A percentile compares a stretch with the other conserved stretches of the same genome.
Conservation (phyloP, 2,888 invertebrate species). For the Ethmia dodecea region DNA sequence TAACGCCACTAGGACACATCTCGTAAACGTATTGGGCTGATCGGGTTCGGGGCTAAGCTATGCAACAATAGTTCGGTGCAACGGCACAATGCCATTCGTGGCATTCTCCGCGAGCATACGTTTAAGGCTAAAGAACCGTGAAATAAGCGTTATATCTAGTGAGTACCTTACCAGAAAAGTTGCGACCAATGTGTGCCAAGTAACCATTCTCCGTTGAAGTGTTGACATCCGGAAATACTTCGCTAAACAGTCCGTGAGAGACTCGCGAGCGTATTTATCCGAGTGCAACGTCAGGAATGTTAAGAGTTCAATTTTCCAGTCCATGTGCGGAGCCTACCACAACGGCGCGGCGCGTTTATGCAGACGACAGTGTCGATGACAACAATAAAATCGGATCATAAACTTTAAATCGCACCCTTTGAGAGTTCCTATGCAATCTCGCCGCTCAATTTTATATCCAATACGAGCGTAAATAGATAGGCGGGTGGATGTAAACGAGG, state of each 20-base stretch:
- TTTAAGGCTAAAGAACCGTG: no score
- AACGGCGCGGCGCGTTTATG: slow-evolving; percentile 42
- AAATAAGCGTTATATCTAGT: no score
- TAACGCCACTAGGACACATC: slow-evolving; percentile 72
- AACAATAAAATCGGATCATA: slow-evolving; percentile 65
- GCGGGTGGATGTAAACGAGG: slow-evolving; percentile 60
- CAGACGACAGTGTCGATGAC: slow-evolving; percentile 50
- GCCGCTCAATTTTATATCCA: slow-evolving; percentile 65
- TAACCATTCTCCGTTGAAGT: not conserved
- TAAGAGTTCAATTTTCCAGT: slow-evolving; percentile 38
- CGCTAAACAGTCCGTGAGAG: not conserved
- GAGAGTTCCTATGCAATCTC: slow-evolving; percentile 61
- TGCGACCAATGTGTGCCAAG: not conserved
- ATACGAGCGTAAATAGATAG: slow-evolving; percentile 65
- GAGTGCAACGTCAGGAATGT: slow-evolving; percentile 23
- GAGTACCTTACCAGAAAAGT: no score
- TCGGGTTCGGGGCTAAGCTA: slow-evolving; percentile 53
- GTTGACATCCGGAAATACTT: slow-evolving; percentile 4
- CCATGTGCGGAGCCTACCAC: slow-evolving; percentile 31
- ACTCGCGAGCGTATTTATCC: not conserved
- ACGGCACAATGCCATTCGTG: slow-evolving; percentile 42
- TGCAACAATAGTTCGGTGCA: slow-evolving; percentile 46
- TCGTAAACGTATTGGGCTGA: slow-evolving; percentile 62
- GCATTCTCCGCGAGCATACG: no score
- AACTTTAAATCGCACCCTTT: slow-evolving; percentile 59